Evolutionary conservation across 2,888 invertebrate genomes (phyloP).

Genomic region (Labia minor): DNA sequence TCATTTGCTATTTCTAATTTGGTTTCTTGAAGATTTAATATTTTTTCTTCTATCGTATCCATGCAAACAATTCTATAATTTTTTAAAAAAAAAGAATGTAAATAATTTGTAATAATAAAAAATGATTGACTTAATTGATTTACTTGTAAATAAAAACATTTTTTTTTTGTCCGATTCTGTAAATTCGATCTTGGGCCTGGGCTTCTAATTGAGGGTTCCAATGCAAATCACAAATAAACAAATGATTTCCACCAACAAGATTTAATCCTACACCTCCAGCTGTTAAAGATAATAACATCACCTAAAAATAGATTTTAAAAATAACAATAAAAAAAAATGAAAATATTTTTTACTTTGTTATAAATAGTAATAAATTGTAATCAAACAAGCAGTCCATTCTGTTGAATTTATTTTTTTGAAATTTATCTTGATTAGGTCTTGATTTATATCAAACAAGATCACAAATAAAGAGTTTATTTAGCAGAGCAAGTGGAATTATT

Average conservation of each 20-base stretch:
- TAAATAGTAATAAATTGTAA: no score
- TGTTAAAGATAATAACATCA: slow-evolving; percentile 74
- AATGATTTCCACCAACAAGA: slow-evolving; percentile 82
- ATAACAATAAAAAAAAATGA: neutral
- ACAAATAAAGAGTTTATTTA: no score
- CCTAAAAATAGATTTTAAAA: slow-evolving; percentile 37
- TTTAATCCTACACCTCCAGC: slow-evolving; percentile 95
- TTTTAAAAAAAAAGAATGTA: neutral
- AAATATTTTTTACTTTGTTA: no score
- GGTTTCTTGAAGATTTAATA: slow-evolving; percentile 64
- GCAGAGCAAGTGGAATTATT: no score
- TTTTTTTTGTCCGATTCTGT: slow-evolving; percentile 78
- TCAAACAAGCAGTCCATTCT: no score
- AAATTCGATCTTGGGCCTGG: slow-evolving; percentile 90
- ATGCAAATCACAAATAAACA: slow-evolving; percentile 82
- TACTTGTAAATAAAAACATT: slow-evolving; percentile 73
- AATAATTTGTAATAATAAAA: neutral
- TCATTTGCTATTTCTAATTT: slow-evolving; percentile 68
- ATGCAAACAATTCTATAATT: slow-evolving; percentile 61
- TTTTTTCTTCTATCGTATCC: slow-evolving; percentile 81
- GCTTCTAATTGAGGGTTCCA: slow-evolving; percentile 96
- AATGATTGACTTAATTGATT: slow-evolving; percentile 29
- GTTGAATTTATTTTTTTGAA: no score
- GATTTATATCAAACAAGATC: no score
- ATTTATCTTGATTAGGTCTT: no score